Evolutionary conservation across 2,797 vertebrate genomes (phyloP), one percentile per base, ranked within the genome.

Genomic region (Muscicapa comitata): DNA sequence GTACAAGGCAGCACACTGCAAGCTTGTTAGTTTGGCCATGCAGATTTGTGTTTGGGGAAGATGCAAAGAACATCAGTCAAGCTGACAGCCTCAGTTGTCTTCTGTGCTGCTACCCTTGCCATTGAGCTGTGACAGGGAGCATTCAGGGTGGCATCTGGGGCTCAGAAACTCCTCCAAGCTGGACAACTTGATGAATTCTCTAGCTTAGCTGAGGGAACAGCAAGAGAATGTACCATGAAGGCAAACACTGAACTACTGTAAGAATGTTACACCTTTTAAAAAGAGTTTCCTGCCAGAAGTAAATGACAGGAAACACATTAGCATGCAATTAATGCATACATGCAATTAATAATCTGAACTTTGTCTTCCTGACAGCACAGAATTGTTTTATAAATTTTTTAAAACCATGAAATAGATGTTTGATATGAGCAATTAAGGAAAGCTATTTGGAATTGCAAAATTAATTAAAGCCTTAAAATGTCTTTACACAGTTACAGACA

Each of bases 301-400:
- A 93, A 96, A 82, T 0, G 26, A 95, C 73, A 81, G 87, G 74
- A 96, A 97, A 79, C 76, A 71, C 50, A 90, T 97, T 93, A 80
- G 80, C 85, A 84, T 76, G 71, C 45, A 45, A 23, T 45, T 45
- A 45, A 45, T 45, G 23, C 21, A 38, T 38, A 68, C 51, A 59
- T 91, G 54, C 86, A 91, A 48, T 95, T 97, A 97, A 96, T 97
- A 95, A 97, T 89, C 42, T 93, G 85, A 96, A 40, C 48, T 92
- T 94, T 86, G 78, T 85, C 66, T 25, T 72, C 23, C 80, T 90
- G 93, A 92, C 75, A 95, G 80, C 80, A 90, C 33, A 67, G 86
- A 97, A 97, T 95, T 97, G 93, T 96, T 97, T 96, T 93, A 97
- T 95, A 95, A 88, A 82, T 97, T 96, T 97, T 97, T 95, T 6